Percentiles rank a stretch among this genome's conserved stretches.
Evolutionary conservation across 2,888 invertebrate species (phyloP).

Genomic region (Dinocampus coccinellae): DNA sequence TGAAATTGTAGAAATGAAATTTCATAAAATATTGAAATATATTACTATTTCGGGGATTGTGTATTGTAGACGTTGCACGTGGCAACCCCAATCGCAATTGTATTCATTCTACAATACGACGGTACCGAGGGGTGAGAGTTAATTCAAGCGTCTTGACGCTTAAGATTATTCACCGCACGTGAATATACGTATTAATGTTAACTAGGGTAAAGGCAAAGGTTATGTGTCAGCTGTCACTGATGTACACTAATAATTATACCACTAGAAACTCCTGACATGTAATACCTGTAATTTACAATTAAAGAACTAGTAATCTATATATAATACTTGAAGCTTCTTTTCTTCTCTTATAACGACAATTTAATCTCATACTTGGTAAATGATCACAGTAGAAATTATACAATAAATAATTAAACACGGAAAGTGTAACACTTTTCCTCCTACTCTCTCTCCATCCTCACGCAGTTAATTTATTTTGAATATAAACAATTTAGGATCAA

Average conservation of each 20-base stretch:
- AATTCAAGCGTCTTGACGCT: constrained; percentile 13
- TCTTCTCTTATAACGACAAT: background rate
- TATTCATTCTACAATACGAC: background rate
- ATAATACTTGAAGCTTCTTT: too few species aligned
- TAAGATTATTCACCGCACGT: background rate
- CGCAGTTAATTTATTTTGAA: background rate
- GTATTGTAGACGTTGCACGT: background rate
- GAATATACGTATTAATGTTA: background rate
- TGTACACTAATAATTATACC: constrained; percentile 66
- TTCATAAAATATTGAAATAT: constrained; percentile 1
- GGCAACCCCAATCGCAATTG: background rate
- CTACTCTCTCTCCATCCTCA: too few species aligned
- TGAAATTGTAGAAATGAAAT: background rate
- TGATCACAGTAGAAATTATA: background rate
- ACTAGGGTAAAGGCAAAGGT: background rate
- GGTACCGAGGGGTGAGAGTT: background rate
- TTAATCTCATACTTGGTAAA: background rate
- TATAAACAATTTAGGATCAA: background rate
- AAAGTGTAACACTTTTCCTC: too few species aligned
- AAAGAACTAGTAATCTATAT: background rate
- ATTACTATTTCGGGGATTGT: background rate
- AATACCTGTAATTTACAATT: constrained; percentile 54
- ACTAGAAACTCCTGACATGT: constrained; percentile 60
- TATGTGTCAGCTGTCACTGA: constrained; percentile 52
- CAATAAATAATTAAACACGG: background rate